Evolutionary conservation across 2,888 invertebrate genomes (phyloP).

Genomic region (Drosophila ezoana): DNA sequence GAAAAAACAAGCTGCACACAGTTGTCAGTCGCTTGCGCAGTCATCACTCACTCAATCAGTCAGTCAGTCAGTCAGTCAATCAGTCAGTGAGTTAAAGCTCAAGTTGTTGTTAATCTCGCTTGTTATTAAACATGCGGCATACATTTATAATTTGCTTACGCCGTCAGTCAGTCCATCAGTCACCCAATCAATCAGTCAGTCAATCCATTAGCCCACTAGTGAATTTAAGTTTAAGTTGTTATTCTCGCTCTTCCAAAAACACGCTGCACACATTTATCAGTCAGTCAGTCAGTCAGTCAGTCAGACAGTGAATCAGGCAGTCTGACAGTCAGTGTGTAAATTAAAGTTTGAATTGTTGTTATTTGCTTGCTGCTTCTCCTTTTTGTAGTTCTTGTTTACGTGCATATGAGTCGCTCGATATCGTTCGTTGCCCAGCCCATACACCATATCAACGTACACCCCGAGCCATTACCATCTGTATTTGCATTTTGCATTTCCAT

Average conservation of each 20-base stretch:
- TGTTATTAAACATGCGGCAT: constrained; percentile 14
- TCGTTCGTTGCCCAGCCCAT: background rate
- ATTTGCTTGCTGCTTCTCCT: background rate
- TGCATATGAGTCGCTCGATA: constrained; percentile 3
- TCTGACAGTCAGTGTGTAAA: constrained; percentile 4
- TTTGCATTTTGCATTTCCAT: constrained; percentile 39
- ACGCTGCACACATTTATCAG: constrained; percentile 27
- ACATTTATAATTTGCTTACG: too few relatives aligned
- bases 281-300: background rate
- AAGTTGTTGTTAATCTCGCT: constrained; percentile 2
- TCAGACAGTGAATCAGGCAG: background rate
- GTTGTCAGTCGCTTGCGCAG: constrained; percentile 7
- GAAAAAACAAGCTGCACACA: constrained; percentile 10
- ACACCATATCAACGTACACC: background rate
- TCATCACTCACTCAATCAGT: background rate
- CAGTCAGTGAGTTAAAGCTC: too few relatives aligned
- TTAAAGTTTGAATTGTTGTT: constrained; percentile 20
- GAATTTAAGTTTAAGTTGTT: background rate
- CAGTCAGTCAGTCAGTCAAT: background rate
- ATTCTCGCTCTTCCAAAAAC: too few relatives aligned
- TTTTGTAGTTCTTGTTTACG: constrained; percentile 7
- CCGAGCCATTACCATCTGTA: constrained; percentile 8
- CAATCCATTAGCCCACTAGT: too few relatives aligned
- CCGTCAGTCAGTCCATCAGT: too few relatives aligned
- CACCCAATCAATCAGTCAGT: too few relatives aligned